Base-by-base conservation (phyloP, 2,888 invertebrate genomes). In the Drosophila affinis region DNA sequence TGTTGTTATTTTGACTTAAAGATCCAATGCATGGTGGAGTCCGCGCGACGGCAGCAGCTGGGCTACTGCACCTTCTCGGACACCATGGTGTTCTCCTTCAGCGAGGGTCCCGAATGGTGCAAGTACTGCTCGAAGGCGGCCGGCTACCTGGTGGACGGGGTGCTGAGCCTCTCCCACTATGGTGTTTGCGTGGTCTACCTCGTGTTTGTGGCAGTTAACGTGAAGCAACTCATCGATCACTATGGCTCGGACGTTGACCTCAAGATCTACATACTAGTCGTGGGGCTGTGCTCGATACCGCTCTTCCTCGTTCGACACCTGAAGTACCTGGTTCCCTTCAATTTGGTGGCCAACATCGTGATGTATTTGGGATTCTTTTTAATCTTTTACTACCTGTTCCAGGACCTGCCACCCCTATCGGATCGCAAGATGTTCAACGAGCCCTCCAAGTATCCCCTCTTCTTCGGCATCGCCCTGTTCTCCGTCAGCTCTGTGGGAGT, bases 111-210 rank as follows among this genome's bases (percentile, higher is more conserved):
- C 5, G 10, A 7, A 0, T 73, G 55, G 34, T 73, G 63, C 9
- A 60, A 10, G 10, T 34, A 27, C 10, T 14, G 39, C 14, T 3
- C 72, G 10, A 54, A n/a, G 4, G 51, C 17, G 0, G 21, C 55
- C 0, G 63, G 63, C 10, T 56, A 7, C 5, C 93, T 94, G 88
- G 94, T 96, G 74, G 96, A 96, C 90, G 93, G 94, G 89, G 96
- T 96, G 91, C 93, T 96, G 54, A 95, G 97, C 63, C 93, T 98
- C 60, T 98, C 98, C 90, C 94, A 99, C 91, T 93, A 98, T 82
- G 98, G 98, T 14, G 98, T 98, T 91, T 98, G 98, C 92, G 98
- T 98, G 91, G 98, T 98, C 0, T 99, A 99, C 92, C 95, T 98
- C 60, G 96, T 98, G 7, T 68, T 68, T 27, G 68, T 68, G 29